These are phyloP conservation scores for Tenthredo distinguenda DNA, from an alignment of 2,888 invertebrate genomes.

Conservation along the genomic window DNA sequence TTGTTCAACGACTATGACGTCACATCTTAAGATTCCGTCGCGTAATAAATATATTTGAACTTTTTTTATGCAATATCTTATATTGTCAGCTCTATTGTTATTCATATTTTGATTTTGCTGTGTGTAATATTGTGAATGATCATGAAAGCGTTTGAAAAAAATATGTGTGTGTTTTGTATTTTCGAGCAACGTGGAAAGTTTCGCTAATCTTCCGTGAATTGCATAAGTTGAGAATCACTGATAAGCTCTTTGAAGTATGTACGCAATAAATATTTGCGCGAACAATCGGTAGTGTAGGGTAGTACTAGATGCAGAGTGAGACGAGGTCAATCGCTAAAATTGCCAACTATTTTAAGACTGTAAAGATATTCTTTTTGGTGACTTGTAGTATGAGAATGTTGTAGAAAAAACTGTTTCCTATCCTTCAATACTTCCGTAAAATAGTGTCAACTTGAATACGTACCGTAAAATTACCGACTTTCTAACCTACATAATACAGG, in stretches of 20 bases:
- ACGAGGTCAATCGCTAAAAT: conserved; percentile 41
- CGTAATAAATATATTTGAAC: background rate
- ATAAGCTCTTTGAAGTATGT: conserved; percentile 31
- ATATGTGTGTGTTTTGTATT: background rate
- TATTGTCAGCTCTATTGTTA: background rate
- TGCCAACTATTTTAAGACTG: conserved; percentile 48
- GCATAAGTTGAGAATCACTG: conserved; percentile 21
- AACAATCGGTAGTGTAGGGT: background rate
- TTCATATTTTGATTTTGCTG: background rate
- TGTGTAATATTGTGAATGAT: background rate
- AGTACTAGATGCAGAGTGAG: background rate
- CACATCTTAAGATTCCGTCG: background rate
- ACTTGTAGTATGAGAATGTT: background rate
- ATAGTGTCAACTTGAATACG: background rate
- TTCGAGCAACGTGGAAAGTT: background rate
- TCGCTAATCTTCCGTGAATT: background rate
- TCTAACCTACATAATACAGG: conserved; percentile 54
- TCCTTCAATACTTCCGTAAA: background rate
- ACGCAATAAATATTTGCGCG: conserved; percentile 32
- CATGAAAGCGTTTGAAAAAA: background rate
- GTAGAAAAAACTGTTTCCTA: background rate
- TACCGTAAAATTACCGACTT: background rate
- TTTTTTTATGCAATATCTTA: background rate
- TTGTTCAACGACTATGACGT: background rate
- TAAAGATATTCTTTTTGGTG: conserved; percentile 28